These are phyloP conservation scores for Arctopsyche grandis DNA, from an alignment of 1,140 invertebrate genomes.

Conservation along the genomic window DNA sequence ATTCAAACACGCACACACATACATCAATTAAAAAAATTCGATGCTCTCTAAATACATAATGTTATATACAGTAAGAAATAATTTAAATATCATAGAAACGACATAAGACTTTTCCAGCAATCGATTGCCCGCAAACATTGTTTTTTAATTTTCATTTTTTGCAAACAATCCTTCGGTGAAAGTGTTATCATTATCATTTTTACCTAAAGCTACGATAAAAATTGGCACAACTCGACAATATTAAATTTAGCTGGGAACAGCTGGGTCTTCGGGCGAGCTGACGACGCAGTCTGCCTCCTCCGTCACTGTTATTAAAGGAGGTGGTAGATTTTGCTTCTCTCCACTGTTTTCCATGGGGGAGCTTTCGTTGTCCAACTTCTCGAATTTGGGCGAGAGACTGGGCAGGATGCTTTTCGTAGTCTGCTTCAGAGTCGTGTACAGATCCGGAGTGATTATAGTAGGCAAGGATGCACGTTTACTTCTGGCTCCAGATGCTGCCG, in stretches of 20 bases:
- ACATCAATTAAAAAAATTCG: background rate
- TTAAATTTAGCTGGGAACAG: conserved; percentile 58
- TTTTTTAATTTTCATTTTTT: too few relatives aligned
- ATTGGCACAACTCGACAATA: background rate
- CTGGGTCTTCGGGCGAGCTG: conserved; percentile 57
- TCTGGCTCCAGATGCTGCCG: conserved; percentile 57
- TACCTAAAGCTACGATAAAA: background rate
- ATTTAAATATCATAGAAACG: too few relatives aligned
- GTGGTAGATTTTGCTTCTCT: conserved; percentile 55
- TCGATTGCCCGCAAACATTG: too few relatives aligned
- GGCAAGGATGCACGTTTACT: conserved; percentile 63
- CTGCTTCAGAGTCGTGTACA: conserved; percentile 63
- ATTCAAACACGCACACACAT: background rate
- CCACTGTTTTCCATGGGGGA: conserved; percentile 58
- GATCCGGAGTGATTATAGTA: conserved; percentile 59
- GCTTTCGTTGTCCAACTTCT: conserved; percentile 62
- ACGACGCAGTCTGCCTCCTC: conserved; percentile 62
- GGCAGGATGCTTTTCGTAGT: conserved; percentile 56
- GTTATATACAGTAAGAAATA: too few relatives aligned
- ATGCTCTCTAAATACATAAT: too few relatives aligned
- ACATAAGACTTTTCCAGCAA: too few relatives aligned
- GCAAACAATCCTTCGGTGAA: background rate
- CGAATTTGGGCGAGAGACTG: conserved; percentile 62
- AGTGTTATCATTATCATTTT: background rate
- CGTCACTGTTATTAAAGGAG: conserved; percentile 66